Base-by-base conservation (phyloP, 2,888 invertebrate genomes). In the Listrodromus nycthemerus region DNA sequence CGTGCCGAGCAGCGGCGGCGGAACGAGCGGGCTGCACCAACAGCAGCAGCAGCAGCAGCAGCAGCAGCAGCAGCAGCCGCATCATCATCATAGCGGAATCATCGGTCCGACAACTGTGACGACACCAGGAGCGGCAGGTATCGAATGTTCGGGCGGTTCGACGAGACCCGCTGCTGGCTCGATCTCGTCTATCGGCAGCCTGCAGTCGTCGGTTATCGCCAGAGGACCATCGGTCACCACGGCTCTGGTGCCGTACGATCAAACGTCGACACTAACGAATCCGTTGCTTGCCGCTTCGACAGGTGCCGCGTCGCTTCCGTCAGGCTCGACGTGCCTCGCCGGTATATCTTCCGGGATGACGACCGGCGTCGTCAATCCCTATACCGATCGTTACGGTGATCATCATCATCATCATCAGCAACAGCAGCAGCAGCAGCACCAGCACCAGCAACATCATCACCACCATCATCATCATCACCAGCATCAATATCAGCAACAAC, bases 391-490 rank as follows among this genome's bases (percentile, higher is more conserved):
- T 71, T 89, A 91, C 80, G 80, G 87, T 80, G 87, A 88, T 73
- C 88, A 88, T 21, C 81, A 71, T 2, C 83, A 75, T 13, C 83
- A 80, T 55, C 94, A 80, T 55, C 94, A 94, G 94, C 94, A 94
- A 92, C 86, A 76, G 19, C 94, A 94, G 94, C 94, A 93, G 92
- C 94, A 92, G 93, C 94, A 92, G 92, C 94, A 93, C 94, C 85
- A 94, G 92, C 94, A 94, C 91, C 89, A 87, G 73, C 89, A 88
- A 80, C 89, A 89, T 58, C 90, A 88, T 87, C 95, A 95, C n/a
- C n/a, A 94, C 92, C 94, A 94, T 91, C 89, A 87, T 75, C 89
- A 88, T 80, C 89, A 89, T 58, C 90, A 88, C 88, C 95, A 95
- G 93, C 93, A 94, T 92, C 89, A 88, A 58, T 89, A 89, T 41